Evolutionary conservation across 2,888 invertebrate species (phyloP).

Genomic region (Elmis aenea): DNA sequence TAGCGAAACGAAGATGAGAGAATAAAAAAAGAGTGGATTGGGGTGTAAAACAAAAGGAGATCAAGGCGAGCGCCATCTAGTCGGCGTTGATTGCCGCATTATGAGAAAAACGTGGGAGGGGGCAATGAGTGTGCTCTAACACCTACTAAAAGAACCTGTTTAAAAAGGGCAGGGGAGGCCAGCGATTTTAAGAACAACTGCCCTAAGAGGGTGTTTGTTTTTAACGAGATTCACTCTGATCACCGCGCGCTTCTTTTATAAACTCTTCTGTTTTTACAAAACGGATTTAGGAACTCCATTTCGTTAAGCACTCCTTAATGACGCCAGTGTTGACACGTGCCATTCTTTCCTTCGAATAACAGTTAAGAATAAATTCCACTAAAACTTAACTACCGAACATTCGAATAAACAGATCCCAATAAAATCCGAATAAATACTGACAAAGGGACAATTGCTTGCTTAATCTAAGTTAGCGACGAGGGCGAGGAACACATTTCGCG

Average conservation of each 20-base stretch:
- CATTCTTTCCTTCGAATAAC: too few species aligned
- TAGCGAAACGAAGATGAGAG: slow-evolving; percentile 39
- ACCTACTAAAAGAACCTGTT: slow-evolving; percentile 41
- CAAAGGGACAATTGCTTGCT: too few species aligned
- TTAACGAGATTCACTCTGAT: slow-evolving; percentile 46
- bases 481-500: too few species aligned
- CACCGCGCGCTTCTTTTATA: slow-evolving; percentile 38
- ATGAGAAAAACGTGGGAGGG: slow-evolving; percentile 32
- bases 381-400: too few species aligned
- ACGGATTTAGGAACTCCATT: slow-evolving; percentile 30
- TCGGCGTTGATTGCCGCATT: slow-evolving; percentile 42
- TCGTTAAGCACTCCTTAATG: slow-evolving; percentile 25
- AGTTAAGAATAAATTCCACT: too few species aligned
- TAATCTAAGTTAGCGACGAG: too few species aligned
- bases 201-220: slow-evolving; percentile 45
- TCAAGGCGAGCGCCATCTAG: slow-evolving; percentile 35
- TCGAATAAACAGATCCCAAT: too few species aligned
- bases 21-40: slow-evolving; percentile 37
- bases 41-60: slow-evolving; percentile 40
- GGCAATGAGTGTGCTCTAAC: slow-evolving; percentile 34
- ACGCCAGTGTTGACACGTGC: slow-evolving; percentile 17
- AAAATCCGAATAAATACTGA: too few species aligned
- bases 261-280: slow-evolving; percentile 31
- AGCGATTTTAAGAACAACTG: slow-evolving; percentile 42
- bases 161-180: slow-evolving; percentile 36